Percentiles rank a stretch among this genome's conserved stretches.
These are phyloP conservation scores for Octonoba sinensis DNA, from an alignment of 2,888 invertebrate species.

Conservation along the genomic window DNA sequence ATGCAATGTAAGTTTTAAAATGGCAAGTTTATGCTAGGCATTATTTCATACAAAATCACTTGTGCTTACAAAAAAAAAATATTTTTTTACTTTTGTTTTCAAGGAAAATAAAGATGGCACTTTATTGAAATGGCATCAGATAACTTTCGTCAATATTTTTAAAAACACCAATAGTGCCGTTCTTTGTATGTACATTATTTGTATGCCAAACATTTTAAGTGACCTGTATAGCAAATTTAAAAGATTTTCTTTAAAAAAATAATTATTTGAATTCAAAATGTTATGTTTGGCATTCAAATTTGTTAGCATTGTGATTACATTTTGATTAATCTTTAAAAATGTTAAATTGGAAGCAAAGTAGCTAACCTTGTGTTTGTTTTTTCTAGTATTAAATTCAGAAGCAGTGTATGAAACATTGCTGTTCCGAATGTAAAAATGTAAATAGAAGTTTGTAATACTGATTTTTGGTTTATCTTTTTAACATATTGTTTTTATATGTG, in stretches of 20 bases:
- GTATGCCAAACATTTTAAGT: constrained; percentile 4
- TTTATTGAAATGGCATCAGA: not conserved
- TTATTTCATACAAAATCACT: too few relatives aligned
- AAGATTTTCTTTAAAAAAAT: not conserved
- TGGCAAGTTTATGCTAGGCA: too few relatives aligned
- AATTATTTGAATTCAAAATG: too few relatives aligned
- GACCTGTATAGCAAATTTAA: not conserved
- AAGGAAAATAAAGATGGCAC: constrained; percentile 6
- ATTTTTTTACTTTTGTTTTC: not conserved
- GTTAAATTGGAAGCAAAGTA: constrained; percentile 6
- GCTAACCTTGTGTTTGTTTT: not conserved
- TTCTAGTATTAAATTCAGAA: constrained; percentile 17
- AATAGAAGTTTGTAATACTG: constrained; percentile 19
- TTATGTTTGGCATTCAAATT: constrained; percentile 12
- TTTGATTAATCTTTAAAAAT: constrained; percentile 10
- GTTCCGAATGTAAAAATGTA: constrained; percentile 19
- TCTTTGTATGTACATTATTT: constrained; percentile 6
- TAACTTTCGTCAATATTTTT: constrained; percentile 15
- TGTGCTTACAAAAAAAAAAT: too few relatives aligned
- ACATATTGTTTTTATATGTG: constrained; percentile 12
- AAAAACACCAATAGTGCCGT: constrained; percentile 27
- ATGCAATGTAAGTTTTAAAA: too few relatives aligned
- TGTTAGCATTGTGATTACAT: constrained; percentile 25
- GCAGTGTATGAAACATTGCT: constrained; percentile 12
- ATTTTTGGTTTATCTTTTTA: constrained; percentile 24